Evolutionary conservation across 2,888 invertebrate species (phyloP).

Genomic region (Abrostola triplasia): DNA sequence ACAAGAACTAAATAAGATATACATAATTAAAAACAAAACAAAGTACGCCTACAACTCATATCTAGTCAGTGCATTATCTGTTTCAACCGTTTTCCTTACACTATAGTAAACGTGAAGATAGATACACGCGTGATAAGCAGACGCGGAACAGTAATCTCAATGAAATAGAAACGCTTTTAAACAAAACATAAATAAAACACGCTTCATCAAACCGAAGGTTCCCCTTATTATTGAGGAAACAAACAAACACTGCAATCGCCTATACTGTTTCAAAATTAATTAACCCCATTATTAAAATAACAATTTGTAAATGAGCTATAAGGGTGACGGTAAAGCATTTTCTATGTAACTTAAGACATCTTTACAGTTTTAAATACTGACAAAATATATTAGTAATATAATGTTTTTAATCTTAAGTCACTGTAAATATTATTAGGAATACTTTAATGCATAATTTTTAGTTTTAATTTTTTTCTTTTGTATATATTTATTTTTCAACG

Average conservation of each 20-base stretch:
- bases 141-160: constrained; percentile 69
- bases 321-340: no score
- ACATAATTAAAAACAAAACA: background rate
- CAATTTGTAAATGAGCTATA: no score
- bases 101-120: constrained; percentile 54
- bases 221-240: background rate
- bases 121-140: constrained; percentile 56
- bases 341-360: background rate
- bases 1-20: no score
- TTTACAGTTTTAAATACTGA: no score
- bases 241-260: background rate
- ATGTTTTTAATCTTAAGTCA: constrained; percentile 5
- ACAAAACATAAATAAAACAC: constrained; percentile 30
- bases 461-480: no score
- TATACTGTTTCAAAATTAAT: background rate
- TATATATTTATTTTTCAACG: no score
- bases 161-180: constrained; percentile 68
- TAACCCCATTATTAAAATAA: no score
- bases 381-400: no score
- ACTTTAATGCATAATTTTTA: no score
- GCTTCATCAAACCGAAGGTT: background rate
- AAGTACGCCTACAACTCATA: constrained; percentile 4
- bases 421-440: constrained; percentile 16
- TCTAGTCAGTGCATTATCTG: constrained; percentile 28
- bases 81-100: constrained; percentile 38